Base-by-base conservation (phyloP, 2,888 invertebrate species). In the Coelopa pilipes region DNA sequence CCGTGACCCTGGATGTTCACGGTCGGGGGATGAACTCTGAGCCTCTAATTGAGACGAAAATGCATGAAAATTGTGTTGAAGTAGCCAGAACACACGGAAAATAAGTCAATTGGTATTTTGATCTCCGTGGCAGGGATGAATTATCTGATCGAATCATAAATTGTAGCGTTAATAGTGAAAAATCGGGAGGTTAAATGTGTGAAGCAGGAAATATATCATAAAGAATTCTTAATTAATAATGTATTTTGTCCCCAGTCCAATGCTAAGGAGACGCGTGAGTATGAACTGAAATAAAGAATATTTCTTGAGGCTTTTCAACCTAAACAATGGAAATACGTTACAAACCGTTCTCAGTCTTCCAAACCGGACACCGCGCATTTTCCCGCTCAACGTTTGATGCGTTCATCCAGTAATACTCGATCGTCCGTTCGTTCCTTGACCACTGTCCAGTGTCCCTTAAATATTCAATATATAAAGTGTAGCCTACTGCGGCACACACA, bases 91-190 rank as follows among this genome's bases (percentile, higher is more conserved):
- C 47, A 49, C 13, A 65, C 17, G 17, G n/a, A 74, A 68, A n/a
- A 45, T 21, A 65, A 47, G 50, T 76, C 74, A 72, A 72, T 63
- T 69, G 60, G 21, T 59, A 34, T 60, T 70, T 66, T 76, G 70
- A 74, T 72, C 72, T 74, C 11, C 1, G 13, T 70, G 72, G 65
- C 60, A 45, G 72, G 74, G 75, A 72, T 74, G 69, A 76, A 55
- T 21, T 21, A 21, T 21, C 24, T 17, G 1, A 12, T n/a, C 17
- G 57, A 13, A 59, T 10, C 21, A 13, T 21, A 21, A 21, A 17
- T 19, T 17, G n/a, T n/a, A 15, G 55, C n/a, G 19, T 55, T 10
- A 9, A 13, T n/a, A 1, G n/a, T 17, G 7, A 19, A 59, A 59
- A 19, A 2, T 59, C 24, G 17, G 19, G 10, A 55, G n/a, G n/a